A percentile compares a stretch with the other conserved stretches of the same genome.
These are phyloP conservation scores for Acanthis flammea DNA, from an alignment of 2,797 vertebrate species.

Conservation along the genomic window DNA sequence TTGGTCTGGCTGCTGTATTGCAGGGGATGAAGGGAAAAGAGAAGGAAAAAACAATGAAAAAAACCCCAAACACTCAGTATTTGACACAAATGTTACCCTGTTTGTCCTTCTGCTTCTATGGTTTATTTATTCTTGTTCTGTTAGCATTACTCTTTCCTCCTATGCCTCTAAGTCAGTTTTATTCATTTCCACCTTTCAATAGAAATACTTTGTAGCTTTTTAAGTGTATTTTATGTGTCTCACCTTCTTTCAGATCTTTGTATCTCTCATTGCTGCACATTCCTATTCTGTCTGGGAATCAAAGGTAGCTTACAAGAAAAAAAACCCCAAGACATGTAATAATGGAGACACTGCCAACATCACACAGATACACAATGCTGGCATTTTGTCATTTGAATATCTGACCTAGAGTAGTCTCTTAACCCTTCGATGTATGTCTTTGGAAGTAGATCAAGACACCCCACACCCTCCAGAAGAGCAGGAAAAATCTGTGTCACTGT, in stretches of 20 bases:
- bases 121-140: background rate
- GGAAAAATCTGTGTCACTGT: background rate
- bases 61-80: background rate
- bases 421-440: background rate
- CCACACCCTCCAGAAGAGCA: background rate
- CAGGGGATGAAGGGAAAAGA: background rate
- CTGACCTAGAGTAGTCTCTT: background rate
- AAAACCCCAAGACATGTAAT: background rate
- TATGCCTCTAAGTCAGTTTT: background rate
- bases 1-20: constrained; percentile 83
- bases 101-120: background rate
- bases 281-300: background rate
- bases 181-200: background rate
- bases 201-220: background rate
- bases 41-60: background rate
- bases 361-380: background rate
- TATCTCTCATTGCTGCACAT: background rate
- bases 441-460: background rate
- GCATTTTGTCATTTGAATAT: background rate
- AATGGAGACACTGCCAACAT: background rate
- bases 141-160: background rate
- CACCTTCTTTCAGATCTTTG: background rate
- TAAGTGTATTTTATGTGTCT: background rate
- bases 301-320: background rate
- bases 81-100: background rate